These are phyloP conservation scores for Gambelia wislizenii DNA, from an alignment of 2,797 vertebrate species.

Conservation along the genomic window DNA sequence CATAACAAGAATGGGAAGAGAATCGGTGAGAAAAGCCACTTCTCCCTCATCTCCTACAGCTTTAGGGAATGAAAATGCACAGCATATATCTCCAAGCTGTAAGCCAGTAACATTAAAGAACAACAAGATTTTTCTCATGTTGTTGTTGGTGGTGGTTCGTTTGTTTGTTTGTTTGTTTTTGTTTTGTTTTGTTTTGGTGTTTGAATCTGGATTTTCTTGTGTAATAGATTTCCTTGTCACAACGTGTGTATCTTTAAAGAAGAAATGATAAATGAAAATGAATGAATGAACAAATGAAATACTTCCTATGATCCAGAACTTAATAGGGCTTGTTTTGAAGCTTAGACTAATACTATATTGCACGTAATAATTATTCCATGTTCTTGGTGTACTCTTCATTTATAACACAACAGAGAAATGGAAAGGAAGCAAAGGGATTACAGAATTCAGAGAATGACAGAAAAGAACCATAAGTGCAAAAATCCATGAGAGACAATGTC, in stretches of 20 bases:
- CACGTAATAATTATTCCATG: neutral
- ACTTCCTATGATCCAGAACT: neutral
- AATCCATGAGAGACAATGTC: constrained; percentile 33
- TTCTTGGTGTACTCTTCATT: neutral
- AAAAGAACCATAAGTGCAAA: constrained; percentile 32
- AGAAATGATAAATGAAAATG: neutral
- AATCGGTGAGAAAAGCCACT: too few species aligned
- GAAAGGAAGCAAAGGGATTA: constrained; percentile 32
- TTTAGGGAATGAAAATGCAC: neutral
- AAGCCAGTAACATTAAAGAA: neutral
- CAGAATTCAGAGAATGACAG: constrained; percentile 45
- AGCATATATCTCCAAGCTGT: neutral
- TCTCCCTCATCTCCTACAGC: neutral
- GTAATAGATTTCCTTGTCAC: neutral
- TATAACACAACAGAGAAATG: constrained; percentile 7
- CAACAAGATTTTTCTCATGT: neutral
- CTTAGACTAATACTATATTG: neutral
- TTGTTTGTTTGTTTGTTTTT: too few species aligned
- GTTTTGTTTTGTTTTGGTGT: too few species aligned
- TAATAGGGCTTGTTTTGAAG: neutral
- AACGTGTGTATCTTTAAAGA: neutral
- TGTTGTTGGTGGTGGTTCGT: too few species aligned
- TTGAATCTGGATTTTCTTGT: neutral
- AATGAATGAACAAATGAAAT: neutral
- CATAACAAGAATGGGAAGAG: neutral